Evolutionary conservation across 2,797 vertebrate genomes (phyloP), one percentile per base, ranked within the genome.

Genomic region (Chrysocyon brachyurus): DNA sequence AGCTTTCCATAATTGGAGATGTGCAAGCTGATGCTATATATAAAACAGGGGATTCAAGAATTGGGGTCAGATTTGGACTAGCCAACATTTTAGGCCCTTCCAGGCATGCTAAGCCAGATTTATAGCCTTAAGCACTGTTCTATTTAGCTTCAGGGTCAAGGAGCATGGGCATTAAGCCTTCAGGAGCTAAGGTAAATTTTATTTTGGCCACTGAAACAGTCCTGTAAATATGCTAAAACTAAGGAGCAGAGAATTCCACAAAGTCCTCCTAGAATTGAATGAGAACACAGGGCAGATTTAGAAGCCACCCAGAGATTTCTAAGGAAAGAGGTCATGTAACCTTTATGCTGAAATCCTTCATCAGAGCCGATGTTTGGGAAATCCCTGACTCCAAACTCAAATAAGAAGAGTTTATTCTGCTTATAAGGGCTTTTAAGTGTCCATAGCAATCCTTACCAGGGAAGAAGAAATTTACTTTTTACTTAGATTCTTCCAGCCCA

Each of bases 401-500:
- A 79, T 66, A 91, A 84, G 15, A 94, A 91, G n/a, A 83, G 28
- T 73, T 95, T 94, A 75, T 90, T 72, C 73, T 95, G 17, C 90
- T 95, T 97, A 81, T 75, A 75, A 92, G 94, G 66, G 21, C 31
- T 68, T 11, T 77, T 86, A 79, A 75, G 19, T 87, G 33, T 83
- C 79, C 86, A 12, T 95, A 84, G 89, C 70, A 90, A 64, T 91
- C 75, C 36, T 94, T 64, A 93, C 24, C 12, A 84, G 68, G 49
- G 31, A 97, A 75, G 22, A 95, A 77, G 57, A 87, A 75, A 89
- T 33, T 89, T 95, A 31, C 66, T 57, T 88, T 90, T 95, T 89
- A 82, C n/a, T 97, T 91, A 97, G 17, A 92, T 97, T 96, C 64
- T 92, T 96, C 70, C 12, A 87, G 81, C 36, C 87, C 24, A 64